Evolutionary conservation across 2,113 vertebrate species (phyloP), one percentile per base, ranked within the genome.

Genomic region (Crotophaga sulcirostris): DNA sequence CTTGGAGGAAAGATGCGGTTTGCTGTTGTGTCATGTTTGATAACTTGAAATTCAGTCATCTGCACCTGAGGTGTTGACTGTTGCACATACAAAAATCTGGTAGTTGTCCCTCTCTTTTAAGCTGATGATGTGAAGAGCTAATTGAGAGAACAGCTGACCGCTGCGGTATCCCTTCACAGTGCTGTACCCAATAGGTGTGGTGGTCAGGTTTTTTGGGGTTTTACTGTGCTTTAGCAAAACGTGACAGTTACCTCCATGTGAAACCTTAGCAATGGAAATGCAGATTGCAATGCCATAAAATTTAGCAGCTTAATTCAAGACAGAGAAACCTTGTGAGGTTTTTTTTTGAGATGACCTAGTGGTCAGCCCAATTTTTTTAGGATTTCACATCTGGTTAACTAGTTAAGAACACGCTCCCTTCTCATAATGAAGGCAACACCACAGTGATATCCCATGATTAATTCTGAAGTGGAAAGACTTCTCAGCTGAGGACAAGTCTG

Each of bases 11-110:
- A 67, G 89, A 86, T 26, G 52, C 0, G 0, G 52, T 78, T 95
- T 90, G 88, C 86, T 94, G 80, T 90, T 87, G 73, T 75, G 69
- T 90, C 86, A 34, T 58, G 79, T 81, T 94, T 73, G 52, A 9
- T 84, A 84, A 68, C 52, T 17, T 70, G 73, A 58, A 92, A 67
- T 70, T 49, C 64, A 72, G 54, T 84, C 76, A 45, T 24, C 69
- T 62, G 77, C 68, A 64, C 54, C 42, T 75, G 87, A 92, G 88
- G 60, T 42, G 13, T 7, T 52, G 52, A 34, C 77, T 34, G 49
- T 75, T 81, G 68, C 42, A 64, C 21, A 4, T 52, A 6, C 17
- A 89, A 73, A 75, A 84, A 66, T 78, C 36, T 84, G 60, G 47
- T 5, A 29, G 12, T 44, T 44, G 45, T 28, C 34, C 0, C 0